Percentiles rank a stretch among this genome's conserved stretches.
These are phyloP conservation scores for Micromesistius poutassou DNA, from an alignment of 2,797 vertebrate species.

Conservation along the genomic window DNA sequence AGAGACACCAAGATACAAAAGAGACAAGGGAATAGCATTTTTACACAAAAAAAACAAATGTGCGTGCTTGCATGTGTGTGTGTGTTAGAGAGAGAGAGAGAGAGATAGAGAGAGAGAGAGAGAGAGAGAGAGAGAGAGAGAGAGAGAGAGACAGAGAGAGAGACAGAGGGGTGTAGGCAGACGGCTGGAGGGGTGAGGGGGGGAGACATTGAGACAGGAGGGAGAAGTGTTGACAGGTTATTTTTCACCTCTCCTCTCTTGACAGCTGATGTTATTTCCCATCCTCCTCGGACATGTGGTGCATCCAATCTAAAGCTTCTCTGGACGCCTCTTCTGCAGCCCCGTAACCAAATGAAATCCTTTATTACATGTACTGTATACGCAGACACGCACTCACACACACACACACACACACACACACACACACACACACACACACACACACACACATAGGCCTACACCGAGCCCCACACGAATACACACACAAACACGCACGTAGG, in stretches of 20 bases:
- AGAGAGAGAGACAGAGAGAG: constrained; percentile 3
- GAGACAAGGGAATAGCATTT: background rate
- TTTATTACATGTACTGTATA: constrained; percentile 67
- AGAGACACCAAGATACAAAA: background rate
- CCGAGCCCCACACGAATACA: background rate
- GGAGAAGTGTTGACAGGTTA: constrained; percentile 79
- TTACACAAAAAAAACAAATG: background rate
- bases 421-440: background rate
- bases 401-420: background rate
- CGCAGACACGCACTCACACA: constrained; percentile 16
- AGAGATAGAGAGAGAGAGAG: background rate
- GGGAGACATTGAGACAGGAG: constrained; percentile 26
- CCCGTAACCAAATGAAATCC: constrained; percentile 76
- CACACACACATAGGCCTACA: background rate
- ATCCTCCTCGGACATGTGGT: constrained; percentile 67
- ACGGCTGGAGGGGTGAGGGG: background rate
- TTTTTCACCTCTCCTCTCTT: constrained; percentile 78
- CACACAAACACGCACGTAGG: constrained; percentile 7
- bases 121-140: background rate
- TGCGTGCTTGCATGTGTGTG: background rate
- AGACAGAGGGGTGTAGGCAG: background rate
- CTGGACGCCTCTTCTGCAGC: constrained; percentile 67
- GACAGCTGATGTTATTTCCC: constrained; percentile 72
- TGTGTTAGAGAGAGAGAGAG: background rate
- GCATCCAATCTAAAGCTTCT: constrained; percentile 76